These are phyloP conservation scores for Actinia tenebrosa DNA, from an alignment of 64 coral and sea anemone genomes.

Conservation along the genomic window DNA sequence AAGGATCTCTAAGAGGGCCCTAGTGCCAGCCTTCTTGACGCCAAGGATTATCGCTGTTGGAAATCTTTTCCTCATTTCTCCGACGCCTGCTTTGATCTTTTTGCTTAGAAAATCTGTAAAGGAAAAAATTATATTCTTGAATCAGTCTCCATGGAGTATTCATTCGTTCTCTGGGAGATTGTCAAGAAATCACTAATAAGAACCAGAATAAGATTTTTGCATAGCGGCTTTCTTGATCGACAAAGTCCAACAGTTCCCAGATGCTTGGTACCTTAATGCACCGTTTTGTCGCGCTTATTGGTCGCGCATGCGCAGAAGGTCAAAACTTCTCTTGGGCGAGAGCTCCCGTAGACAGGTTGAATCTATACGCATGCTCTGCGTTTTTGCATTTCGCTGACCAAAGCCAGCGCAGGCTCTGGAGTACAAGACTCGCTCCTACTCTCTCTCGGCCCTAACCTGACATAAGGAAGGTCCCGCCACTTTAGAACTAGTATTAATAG, in stretches of 20 bases:
- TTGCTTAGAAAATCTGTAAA: background rate
- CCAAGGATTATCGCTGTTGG: conserved; percentile 77
- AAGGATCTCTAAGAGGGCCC: conserved; percentile 71
- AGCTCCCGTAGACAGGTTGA: background rate
- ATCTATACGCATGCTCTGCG: too few relatives aligned
- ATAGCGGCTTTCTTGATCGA: too few relatives aligned
- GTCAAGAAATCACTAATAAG: too few relatives aligned
- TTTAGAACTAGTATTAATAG: too few relatives aligned
- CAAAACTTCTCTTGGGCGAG: background rate
- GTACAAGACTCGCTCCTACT: background rate
- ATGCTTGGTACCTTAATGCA: background rate
- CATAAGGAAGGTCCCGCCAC: too few relatives aligned
- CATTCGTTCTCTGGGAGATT: too few relatives aligned
- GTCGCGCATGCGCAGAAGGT: too few relatives aligned
- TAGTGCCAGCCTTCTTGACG: conserved; percentile 82
- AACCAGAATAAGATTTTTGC: too few relatives aligned
- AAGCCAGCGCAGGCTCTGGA: background rate
- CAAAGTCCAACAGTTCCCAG: too few relatives aligned
- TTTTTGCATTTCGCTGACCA: background rate
- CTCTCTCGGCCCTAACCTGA: background rate
- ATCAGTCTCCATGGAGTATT: background rate
- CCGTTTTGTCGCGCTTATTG: background rate
- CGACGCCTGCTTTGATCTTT: background rate
- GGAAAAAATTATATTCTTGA: background rate
- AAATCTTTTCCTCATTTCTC: background rate